phyloP scores from a whole-genome alignment of 2,888 invertebrate species.

The Netelia inedita region DNA sequence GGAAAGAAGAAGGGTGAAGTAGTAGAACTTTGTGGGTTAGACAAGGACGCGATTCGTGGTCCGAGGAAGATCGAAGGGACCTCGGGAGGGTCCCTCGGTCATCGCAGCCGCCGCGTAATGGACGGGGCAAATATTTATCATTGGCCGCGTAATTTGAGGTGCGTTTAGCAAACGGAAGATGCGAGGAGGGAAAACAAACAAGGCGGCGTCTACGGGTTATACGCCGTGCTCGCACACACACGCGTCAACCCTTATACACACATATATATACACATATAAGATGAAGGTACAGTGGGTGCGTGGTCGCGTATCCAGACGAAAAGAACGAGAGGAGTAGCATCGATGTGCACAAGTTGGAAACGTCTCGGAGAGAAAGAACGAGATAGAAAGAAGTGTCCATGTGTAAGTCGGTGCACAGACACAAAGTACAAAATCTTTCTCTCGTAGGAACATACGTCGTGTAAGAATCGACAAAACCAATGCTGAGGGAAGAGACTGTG shows the following conservation, averaged over 20 bases:
- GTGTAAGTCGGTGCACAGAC: too few species aligned
- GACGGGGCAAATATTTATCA: constrained; percentile 84
- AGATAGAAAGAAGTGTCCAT: background rate
- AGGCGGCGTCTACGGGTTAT: constrained; percentile 74
- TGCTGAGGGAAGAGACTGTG: constrained; percentile 41
- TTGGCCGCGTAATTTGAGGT: constrained; percentile 84
- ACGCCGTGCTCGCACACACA: constrained; percentile 55
- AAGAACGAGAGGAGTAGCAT: too few species aligned
- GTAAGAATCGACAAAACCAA: background rate
- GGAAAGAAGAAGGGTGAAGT: background rate
- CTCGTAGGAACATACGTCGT: constrained; percentile 1
- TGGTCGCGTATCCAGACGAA: background rate
- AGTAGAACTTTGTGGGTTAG: background rate
- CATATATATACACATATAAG: constrained; percentile 32
- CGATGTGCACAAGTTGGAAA: too few species aligned
- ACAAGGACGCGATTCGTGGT: constrained; percentile 32
- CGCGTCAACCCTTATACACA: background rate
- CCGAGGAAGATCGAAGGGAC: constrained; percentile 67
- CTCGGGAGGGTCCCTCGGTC: constrained; percentile 56
- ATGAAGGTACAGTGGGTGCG: constrained; percentile 13
- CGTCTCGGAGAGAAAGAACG: too few species aligned
- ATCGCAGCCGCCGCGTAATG: constrained; percentile 76
- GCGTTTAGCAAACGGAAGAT: constrained; percentile 84
- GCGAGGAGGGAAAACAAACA: constrained; percentile 83
- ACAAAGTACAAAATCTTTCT: too few species aligned